Evolutionary conservation across 2,797 vertebrate genomes (phyloP).

Genomic region (Paedocypris micromegethes): DNA sequence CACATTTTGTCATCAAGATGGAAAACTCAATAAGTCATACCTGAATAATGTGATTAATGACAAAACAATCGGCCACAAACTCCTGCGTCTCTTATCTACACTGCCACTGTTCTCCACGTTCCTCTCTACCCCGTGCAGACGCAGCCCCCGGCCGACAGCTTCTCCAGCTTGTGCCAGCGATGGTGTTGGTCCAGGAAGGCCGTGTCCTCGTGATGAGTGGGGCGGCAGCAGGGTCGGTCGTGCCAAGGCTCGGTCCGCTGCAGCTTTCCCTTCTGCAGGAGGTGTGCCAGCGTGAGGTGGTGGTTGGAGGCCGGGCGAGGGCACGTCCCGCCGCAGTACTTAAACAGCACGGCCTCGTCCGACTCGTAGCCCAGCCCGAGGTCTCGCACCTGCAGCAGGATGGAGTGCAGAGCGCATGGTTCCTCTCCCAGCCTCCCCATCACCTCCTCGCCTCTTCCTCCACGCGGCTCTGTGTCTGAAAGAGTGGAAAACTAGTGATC

Average conservation of each 20-base stretch:
- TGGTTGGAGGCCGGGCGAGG: constrained; percentile 74
- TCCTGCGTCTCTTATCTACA: no score
- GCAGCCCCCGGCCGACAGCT: constrained; percentile 78
- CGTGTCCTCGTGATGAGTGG: constrained; percentile 77
- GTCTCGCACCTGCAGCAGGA: constrained; percentile 75
- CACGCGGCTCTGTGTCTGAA: constrained; percentile 14
- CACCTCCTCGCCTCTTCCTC: constrained; percentile 1
- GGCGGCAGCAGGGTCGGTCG: constrained; percentile 74
- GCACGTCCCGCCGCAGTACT: constrained; percentile 80
- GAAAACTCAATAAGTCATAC: background rate
- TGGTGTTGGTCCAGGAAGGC: constrained; percentile 79
- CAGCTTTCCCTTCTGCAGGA: constrained; percentile 65
- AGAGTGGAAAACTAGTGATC: background rate
- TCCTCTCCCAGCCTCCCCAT: background rate
- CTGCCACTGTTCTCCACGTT: background rate
- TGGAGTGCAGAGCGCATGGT: constrained; percentile 69
- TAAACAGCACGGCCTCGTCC: constrained; percentile 80
- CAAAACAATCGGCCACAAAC: no score
- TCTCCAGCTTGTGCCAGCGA: constrained; percentile 82
- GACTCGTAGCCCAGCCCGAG: constrained; percentile 85
- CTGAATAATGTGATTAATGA: background rate
- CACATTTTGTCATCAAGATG: no score
- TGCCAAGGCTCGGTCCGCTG: constrained; percentile 60
- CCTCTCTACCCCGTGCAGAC: constrained; percentile 70
- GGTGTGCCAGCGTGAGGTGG: constrained; percentile 71